Conservation (phyloP, 2,888 invertebrate genomes). For the Anoplius nigerrimus region DNA sequence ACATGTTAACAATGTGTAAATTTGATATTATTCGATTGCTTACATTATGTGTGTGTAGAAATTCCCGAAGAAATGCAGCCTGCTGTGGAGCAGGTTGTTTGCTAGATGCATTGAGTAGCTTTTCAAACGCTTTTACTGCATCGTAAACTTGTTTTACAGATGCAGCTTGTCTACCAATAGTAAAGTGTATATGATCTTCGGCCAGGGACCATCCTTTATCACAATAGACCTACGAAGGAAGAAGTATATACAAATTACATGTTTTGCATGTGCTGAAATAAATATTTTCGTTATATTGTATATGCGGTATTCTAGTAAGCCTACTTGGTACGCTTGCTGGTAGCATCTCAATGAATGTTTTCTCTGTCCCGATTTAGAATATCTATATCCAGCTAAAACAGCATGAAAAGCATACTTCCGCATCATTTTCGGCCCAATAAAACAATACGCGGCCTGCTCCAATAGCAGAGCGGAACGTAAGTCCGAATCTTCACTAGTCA, state of each 20-base stretch:
- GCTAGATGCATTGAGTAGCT: conserved; percentile 83
- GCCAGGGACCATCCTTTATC: conserved; percentile 92
- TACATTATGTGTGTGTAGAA: conserved; percentile 89
- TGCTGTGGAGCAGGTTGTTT: conserved; percentile 85
- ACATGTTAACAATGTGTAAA: conserved; percentile 11
- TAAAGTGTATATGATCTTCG: conserved; percentile 96
- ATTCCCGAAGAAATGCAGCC: conserved; percentile 89
- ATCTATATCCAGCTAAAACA: conserved; percentile 96
- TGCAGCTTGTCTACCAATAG: conserved; percentile 92
- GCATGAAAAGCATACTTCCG: conserved; percentile 97
- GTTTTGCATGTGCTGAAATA: not conserved
- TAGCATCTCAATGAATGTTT: conserved; percentile 95
- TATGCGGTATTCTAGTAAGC: not conserved
- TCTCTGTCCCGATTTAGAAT: conserved; percentile 93
- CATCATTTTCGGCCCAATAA: conserved; percentile 85
- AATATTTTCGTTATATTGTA: conserved; percentile 3
- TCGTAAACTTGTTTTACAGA: conserved; percentile 84
- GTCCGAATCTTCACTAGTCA: conserved; percentile 99
- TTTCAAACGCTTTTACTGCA: conserved; percentile 86
- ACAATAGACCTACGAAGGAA: conserved; percentile 79
- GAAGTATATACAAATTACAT: conserved; percentile 7
- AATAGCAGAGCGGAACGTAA: conserved; percentile 93
- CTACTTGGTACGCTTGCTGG: conserved; percentile 91
- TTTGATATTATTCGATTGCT: conserved; percentile 49
- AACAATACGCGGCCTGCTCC: conserved; percentile 97